Evolutionary conservation across 2,888 invertebrate genomes (phyloP), one percentile per base, ranked within the genome.

Genomic region (Andrena dorsata): DNA sequence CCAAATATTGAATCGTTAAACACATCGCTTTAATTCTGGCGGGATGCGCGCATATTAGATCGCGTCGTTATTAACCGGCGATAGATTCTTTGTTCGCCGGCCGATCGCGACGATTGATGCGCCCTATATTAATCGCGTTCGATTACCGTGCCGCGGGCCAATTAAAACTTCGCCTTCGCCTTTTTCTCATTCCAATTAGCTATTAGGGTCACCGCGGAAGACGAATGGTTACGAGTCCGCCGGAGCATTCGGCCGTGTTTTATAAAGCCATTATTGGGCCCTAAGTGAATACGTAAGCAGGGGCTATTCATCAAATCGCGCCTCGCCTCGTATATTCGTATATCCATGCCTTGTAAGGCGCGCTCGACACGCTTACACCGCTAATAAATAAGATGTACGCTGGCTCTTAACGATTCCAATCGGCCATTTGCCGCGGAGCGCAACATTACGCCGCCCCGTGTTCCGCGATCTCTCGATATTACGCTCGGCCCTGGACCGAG

Each of bases 211-310:
- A 30, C 26, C 65, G 32, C 51, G 60, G 35, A 86, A 88, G 91
- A 92, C 90, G 88, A 88, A 92, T 88, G 90, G 83, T 90, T 92
- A 91, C 90, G 90, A 92, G 88, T 85, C 84, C 4, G 81, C 71
- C 79, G 84, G 84, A 84, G 82, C 85, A 84, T 81, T 69, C 81
- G 81, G 71, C 84, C 88, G 79, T 89, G 90, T 91, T 90, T 91
- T 92, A 91, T 92, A 90, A 90, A 92, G 90, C 89, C 89, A 91
- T 93, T 92, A 92, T 90, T 84, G 87, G 82, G 83, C 84, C 80
- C 84, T 90, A 88, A 91, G 91, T 90, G 92, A 91, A 92, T 92
- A 88, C 87, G 88, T 88, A 89, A 90, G 89, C 88, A 88, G 88
- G 80, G 83, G 83, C 90, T 85, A 92, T 93, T 92, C 89, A 91